Evolutionary conservation across 2,888 invertebrate genomes (phyloP).

Genomic region (Didymodactylos carnosus): DNA sequence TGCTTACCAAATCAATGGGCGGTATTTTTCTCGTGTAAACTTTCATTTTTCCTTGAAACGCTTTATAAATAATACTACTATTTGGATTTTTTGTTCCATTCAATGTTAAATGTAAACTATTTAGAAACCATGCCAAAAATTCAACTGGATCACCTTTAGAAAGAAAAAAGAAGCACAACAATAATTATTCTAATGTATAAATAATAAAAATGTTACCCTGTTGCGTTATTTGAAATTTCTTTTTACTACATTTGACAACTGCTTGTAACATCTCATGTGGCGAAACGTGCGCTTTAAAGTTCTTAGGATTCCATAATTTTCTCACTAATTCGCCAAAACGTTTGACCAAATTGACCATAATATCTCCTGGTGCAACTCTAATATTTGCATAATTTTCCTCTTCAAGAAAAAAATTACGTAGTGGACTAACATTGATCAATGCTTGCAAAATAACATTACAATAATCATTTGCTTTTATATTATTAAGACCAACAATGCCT

Average conservation of each 20-base stretch:
- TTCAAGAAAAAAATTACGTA: constrained; percentile 77
- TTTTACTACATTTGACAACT: constrained; percentile 83
- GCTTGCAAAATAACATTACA: constrained; percentile 89
- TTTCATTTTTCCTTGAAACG: constrained; percentile 51
- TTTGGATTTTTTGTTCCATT: constrained; percentile 47
- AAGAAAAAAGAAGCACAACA: constrained; percentile 27
- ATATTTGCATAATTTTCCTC: constrained; percentile 58
- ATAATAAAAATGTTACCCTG: constrained; percentile 50
- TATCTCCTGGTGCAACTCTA: constrained; percentile 10
- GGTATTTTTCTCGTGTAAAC: constrained; percentile 56
- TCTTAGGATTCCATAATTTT: constrained; percentile 94
- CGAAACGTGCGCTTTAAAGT: constrained; percentile 96
- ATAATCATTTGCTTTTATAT: constrained; percentile 98
- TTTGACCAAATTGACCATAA: constrained; percentile 18
- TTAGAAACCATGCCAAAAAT: constrained; percentile 91
- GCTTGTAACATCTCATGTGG: constrained; percentile 99
- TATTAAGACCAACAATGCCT: constrained; percentile 78
- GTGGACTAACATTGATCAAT: constrained; percentile 73
- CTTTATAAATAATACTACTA: constrained; percentile 79
- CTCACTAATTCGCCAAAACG: constrained; percentile 79
- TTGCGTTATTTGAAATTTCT: constrained; percentile 88
- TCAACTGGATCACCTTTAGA: constrained; percentile 94
- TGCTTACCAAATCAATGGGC: constrained; percentile 50
- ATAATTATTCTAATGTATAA: background rate
- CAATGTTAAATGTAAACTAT: constrained; percentile 75